A percentile compares a stretch with the other conserved stretches of the same genome.
These are phyloP conservation scores for western clawed frog (Xenopus tropicalis) DNA, from an alignment of 2,113 vertebrate species.

Conservation along the genomic window UCB_Xtro_10.0 CM004449.2:73133001-73133500, in stretches of 20 bases:
- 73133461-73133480: too few relatives aligned
- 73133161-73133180: not conserved
- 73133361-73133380: conserved; percentile 71
- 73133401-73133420: conserved; percentile 77
- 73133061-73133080: too few relatives aligned
- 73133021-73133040: too few relatives aligned
- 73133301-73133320: conserved; percentile 85
- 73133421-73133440: not conserved
- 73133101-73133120: too few relatives aligned
- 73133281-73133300: conserved; percentile 77
- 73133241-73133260: conserved; percentile 81
- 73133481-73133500: too few relatives aligned
- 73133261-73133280: conserved; percentile 72
- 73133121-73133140: too few relatives aligned
- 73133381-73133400: conserved; percentile 78
- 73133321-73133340: conserved; percentile 83
- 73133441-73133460: too few relatives aligned
- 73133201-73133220: conserved; percentile 84
- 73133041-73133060: too few relatives aligned
- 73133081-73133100: too few relatives aligned
- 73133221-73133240: conserved; percentile 90
- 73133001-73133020: too few relatives aligned
- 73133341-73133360: conserved; percentile 72
- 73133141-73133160: too few relatives aligned
- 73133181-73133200: conserved; percentile 83